Evolutionary conservation across 2,113 vertebrate genomes (phyloP).

Genomic region (Agapornis roseicollis): DNA sequence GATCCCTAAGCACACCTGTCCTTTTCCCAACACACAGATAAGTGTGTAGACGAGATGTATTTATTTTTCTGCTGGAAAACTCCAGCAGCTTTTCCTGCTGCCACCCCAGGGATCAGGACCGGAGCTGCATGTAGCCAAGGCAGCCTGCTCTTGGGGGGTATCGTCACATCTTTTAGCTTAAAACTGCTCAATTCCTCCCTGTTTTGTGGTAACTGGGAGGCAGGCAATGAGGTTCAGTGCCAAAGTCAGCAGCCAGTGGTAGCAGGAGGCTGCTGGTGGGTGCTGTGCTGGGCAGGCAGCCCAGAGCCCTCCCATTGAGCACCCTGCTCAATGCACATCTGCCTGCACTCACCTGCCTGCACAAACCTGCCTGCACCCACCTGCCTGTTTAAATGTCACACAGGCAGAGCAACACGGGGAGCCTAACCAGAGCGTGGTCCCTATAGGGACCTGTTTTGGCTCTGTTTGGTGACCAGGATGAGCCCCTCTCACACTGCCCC

Average conservation of each 20-base stretch:
- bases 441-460: fast-evolving
- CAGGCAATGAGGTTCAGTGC: background rate
- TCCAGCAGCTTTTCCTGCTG: background rate
- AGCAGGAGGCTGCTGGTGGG: background rate
- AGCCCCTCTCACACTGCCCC: background rate
- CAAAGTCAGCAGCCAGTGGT: background rate
- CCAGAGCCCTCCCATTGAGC: background rate
- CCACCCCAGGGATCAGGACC: fast-evolving
- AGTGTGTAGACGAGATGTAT: fast-evolving
- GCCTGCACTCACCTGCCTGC: background rate
- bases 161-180: background rate
- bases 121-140: fast-evolving
- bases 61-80: background rate
- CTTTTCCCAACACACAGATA: background rate
- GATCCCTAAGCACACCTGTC: background rate
- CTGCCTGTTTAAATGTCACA: background rate
- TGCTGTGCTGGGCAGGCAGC: background rate
- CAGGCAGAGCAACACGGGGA: background rate
- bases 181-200: background rate
- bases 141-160: background rate
- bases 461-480: background rate
- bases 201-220: background rate
- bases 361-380: background rate
- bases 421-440: background rate
- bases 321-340: background rate